Evolutionary conservation across 2,797 vertebrate genomes (phyloP), one percentile per base, ranked within the genome.

Genomic region (Coilia nasus): DNA sequence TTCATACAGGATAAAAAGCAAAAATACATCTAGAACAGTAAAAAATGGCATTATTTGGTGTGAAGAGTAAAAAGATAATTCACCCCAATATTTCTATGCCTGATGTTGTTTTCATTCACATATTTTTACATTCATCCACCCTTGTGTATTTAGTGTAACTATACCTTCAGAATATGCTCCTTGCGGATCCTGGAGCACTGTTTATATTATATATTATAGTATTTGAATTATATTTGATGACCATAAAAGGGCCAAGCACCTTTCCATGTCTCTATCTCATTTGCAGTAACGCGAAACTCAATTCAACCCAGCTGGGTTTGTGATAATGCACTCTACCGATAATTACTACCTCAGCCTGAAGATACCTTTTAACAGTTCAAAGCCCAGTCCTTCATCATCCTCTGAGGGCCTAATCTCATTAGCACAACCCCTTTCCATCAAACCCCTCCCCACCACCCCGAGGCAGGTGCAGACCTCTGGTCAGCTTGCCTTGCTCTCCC

Each of bases 341-440:
- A 21, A 41, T 78, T 71, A 71, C 71, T 78, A 41, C 15, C 19
- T 17, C n/a, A 2, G 35, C 35, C 71, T 78, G 71, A 35, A 44
- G 35, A 78, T 44, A 31, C 31, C 71, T 41, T 78, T 44, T 19
- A 44, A 44, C 71, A 44, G 71, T 78, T 44, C 71, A 78, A 78
- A 78, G 71, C 71, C 71, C 35, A 44, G 71, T 78, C 31, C 35
- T 44, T 31, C 71, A 78, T 78, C 71, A 78, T 21, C 31, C 71
- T 19, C 2, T 17, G 7, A 21, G 35, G 17, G 0, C 35, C 35
- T 44, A 78, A 78, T 78, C 35, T 44, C 31, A 78, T 78, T 78
- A 78, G 35, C 50, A 9, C 50, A 54, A 54, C 50, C 50, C 50
- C 50, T 10, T 14, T 54, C 50, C 50, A 41, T 41, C 35, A 10